Base-by-base conservation (phyloP, 2,797 vertebrate genomes). In the Eleutherodactylus coqui region DNA sequence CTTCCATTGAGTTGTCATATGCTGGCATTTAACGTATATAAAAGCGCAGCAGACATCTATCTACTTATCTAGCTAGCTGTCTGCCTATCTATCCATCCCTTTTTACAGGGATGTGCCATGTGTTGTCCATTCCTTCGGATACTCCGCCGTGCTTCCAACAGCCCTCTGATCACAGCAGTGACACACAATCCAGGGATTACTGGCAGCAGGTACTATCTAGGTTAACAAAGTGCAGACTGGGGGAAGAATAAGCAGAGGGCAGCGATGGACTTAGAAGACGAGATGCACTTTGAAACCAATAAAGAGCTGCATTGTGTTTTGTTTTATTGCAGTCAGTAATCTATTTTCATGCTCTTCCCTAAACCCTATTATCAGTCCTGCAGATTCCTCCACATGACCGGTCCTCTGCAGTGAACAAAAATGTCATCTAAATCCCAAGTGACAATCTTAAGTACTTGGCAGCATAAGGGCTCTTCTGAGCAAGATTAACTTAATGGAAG, bases 401-500 rank as follows among this genome's bases (percentile, higher is more conserved):
- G 90, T 88, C 90, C 88, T 91, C 89, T 88, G 91, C 69, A 88
- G 89, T 88, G 88, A 92, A 90, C 89, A 91, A 89, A 92, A 93
- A 90, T 90, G 91, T 90, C 91, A 90, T 93, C 88, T 91, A 90
- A 90, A 92, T 92, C 90, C 89, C 90, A 87, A 90, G 90, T 90
- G 92, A 92, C 92, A 89, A 88, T 90, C 90, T 90, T 90, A 92
- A 91, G 91, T 85, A 89, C 92, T 92, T 91, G 92, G 91, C 90
- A 91, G 90, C 91, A 91, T 89, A 92, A 90, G 91, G 90, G 89
- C 90, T 91, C 92, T 91, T 91, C 90, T 88, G 91, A 94, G 91
- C 89, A 92, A 93, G 91, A 93, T 92, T 92, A 93, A 92, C 90
- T 89, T 92, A 90, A 92, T 92, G 90, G 91, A 92, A 90, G 90